A percentile compares a stretch with the other conserved stretches of the same genome.
These are phyloP conservation scores for Trididemnum miniatum DNA, from an alignment of 23 tunicate species.

Conservation along the genomic window DNA sequence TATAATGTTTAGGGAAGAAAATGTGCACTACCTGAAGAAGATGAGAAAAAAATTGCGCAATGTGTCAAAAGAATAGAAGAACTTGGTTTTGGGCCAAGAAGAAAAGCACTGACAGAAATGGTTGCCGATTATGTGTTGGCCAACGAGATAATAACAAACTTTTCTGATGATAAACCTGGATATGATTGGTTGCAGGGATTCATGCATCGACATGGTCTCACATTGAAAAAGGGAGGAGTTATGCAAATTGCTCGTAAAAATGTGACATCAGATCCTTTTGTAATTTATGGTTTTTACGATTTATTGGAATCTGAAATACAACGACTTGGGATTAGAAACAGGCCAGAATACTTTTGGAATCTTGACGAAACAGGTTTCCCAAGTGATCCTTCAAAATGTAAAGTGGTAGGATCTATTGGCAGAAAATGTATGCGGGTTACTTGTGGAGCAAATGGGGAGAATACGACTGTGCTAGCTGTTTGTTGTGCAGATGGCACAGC, in stretches of 20 bases:
- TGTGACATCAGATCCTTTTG: no score
- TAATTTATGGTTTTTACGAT: not conserved
- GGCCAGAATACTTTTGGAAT: no score
- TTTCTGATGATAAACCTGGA: slow-evolving; percentile 1
- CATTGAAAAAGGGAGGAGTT: not conserved
- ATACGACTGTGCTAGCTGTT: slow-evolving; percentile 13
- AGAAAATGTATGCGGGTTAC: not conserved
- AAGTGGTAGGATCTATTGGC: no score
- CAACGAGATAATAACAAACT: not conserved
- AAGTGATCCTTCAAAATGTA: not conserved
- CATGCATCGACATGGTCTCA: not conserved
- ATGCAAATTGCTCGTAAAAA: not conserved
- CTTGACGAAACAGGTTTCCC: not conserved
- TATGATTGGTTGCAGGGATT: not conserved
- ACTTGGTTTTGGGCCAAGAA: not conserved
- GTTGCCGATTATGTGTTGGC: not conserved
- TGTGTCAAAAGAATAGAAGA: not conserved
- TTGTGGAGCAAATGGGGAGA: slow-evolving; percentile 26
- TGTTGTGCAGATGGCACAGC: slow-evolving; percentile 23
- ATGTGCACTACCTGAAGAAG: no score
- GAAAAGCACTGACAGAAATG: not conserved
- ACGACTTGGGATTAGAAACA: no score
- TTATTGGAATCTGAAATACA: no score
- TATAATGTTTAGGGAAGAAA: no score
- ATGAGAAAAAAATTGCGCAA: no score